These are phyloP conservation scores for Orussus abietinus DNA, from an alignment of 1,140 invertebrate species.

Conservation along the genomic window DNA sequence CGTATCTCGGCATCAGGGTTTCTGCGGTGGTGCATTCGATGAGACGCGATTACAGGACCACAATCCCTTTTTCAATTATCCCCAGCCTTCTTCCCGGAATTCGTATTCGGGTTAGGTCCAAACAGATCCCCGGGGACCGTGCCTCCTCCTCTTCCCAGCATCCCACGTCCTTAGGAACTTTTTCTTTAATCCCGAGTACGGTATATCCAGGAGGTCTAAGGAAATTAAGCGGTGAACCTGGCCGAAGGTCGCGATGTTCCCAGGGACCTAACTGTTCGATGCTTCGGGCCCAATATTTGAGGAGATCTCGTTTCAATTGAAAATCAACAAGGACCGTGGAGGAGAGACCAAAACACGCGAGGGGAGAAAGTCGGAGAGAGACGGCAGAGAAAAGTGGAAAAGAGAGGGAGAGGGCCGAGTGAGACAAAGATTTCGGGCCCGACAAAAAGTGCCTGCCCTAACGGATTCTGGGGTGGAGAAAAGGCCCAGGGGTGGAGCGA, in stretches of 20 bases:
- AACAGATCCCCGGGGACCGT: too few species aligned
- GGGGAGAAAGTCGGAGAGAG: conserved; percentile 13
- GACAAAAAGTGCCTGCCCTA: conserved; percentile 39
- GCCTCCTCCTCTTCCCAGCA: too few species aligned
- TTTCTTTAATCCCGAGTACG: too few species aligned
- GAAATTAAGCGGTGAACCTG: too few species aligned
- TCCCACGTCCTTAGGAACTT: too few species aligned
- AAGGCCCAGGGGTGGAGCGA: conserved; percentile 19
- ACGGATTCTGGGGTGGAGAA: conserved; percentile 43
- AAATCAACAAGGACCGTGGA: conserved; percentile 41
- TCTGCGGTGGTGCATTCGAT: too few species aligned
- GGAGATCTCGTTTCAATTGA: conserved; percentile 53
- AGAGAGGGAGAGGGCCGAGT: conserved; percentile 16
- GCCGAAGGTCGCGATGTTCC: conserved; percentile 35
- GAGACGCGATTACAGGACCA: too few species aligned
- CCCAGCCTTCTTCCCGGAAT: too few species aligned
- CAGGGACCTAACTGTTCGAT: conserved; percentile 45
- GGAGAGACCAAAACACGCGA: conserved; percentile 7
- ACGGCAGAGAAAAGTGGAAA: conserved; percentile 21
- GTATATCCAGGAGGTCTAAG: too few species aligned
- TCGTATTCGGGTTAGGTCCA: too few species aligned
- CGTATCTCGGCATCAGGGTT: too few species aligned
- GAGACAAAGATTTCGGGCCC: conserved; percentile 38
- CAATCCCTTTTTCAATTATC: too few species aligned
- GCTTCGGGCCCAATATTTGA: conserved; percentile 41